Evolutionary conservation across 2,797 vertebrate species (phyloP).

Genomic region (Pangasius macronema): DNA sequence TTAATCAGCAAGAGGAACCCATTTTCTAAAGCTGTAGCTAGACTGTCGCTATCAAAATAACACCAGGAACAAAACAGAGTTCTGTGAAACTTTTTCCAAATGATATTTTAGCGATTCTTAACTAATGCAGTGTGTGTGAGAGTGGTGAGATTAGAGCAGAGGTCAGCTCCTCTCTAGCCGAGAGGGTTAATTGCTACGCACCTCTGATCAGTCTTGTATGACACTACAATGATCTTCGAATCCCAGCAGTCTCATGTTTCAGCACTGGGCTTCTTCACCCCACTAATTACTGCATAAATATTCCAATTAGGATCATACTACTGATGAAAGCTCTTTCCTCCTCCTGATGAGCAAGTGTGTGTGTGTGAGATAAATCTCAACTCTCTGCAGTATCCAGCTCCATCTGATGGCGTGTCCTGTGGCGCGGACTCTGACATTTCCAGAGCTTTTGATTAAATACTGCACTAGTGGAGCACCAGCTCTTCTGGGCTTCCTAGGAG

Average conservation of each 20-base stretch:
- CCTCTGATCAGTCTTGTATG: constrained; percentile 62
- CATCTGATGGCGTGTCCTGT: constrained; percentile 39
- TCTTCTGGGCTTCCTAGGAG: constrained; percentile 35
- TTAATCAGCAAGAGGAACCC: background rate
- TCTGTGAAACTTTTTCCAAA: background rate
- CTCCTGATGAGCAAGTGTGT: constrained; percentile 44
- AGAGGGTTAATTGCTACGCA: constrained; percentile 65
- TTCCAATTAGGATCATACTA: constrained; percentile 81
- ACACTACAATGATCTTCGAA: constrained; percentile 57
- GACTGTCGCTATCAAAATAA: background rate
- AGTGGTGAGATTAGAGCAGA: constrained; percentile 37
- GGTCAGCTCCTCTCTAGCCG: constrained; percentile 43
- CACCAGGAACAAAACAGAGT: background rate
- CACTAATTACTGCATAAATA: constrained; percentile 87
- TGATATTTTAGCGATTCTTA: background rate
- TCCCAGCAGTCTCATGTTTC: constrained; percentile 59
- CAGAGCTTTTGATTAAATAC: constrained; percentile 50
- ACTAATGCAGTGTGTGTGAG: background rate
- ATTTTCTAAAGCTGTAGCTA: background rate
- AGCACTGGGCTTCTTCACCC: constrained; percentile 74
- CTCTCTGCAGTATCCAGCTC: constrained; percentile 38
- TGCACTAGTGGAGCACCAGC: constrained; percentile 33
- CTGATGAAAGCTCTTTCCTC: constrained; percentile 72
- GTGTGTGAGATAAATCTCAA: constrained; percentile 25
- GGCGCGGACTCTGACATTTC: constrained; percentile 44